Evolutionary conservation across 2,797 vertebrate genomes (phyloP), one percentile per base, ranked within the genome.

Genomic region (Cygnus olor): DNA sequence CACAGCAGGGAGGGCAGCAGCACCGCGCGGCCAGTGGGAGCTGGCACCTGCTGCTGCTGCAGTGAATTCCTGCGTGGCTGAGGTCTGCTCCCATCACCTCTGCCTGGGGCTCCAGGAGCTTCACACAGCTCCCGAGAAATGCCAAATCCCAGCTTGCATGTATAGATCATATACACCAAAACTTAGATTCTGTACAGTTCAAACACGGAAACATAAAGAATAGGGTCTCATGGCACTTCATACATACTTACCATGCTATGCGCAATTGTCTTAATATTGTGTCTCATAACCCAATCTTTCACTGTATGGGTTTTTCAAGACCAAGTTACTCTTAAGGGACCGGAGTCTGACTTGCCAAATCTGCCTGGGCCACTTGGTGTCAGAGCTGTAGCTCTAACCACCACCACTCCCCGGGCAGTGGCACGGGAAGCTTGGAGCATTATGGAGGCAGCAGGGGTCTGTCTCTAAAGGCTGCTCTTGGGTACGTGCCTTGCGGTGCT

Each of bases 401-500:
- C 38, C 36, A 38, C 38, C 38, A 10, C 68, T 25, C 36, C 40
- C 56, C 4, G 7, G 45, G 42, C 51, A 61, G 21, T 2, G 30
- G 25, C 30, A 20, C 6, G 2, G 38, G 54, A 8, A 47, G 40
- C 40, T 60, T 7, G 2, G 34, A 63, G 74, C 21, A 11, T 11
- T 21, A 28, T 45, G 5, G 3, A 24, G 49, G 54, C 58, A 45
- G 34, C 2, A n/a, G 14, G 9, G 4, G 8, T 63, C 54, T 54
- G 3, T 9, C 14, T 45, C 47, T 34, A 42, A 32, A 51, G 36
- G 58, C 42, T 74, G 49, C 22, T 68, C 66, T 45, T 73, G 51
- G 14, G 17, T 51, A 24, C 0, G 0, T 21, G 49, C 66, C 36
- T 8, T 1, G 0, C 4, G 0, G 1, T 3, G 54, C 44, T 64